Evolutionary conservation across 2,888 invertebrate genomes (phyloP).

Genomic region (Noctua janthina): DNA sequence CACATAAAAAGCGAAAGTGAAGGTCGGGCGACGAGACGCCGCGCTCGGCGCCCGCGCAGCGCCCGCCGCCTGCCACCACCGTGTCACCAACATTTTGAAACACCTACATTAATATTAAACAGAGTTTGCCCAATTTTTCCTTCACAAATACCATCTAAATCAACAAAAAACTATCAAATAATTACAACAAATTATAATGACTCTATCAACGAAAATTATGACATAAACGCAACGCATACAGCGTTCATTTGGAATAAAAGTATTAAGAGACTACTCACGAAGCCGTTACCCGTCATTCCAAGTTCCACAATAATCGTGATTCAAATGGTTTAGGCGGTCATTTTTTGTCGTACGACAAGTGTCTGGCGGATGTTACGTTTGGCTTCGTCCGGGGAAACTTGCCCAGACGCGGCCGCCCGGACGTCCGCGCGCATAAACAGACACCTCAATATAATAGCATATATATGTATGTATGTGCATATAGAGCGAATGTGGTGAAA

Average conservation of each 20-base stretch:
- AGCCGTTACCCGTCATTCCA: not conserved
- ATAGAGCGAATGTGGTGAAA: conserved; percentile 49
- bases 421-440: conserved; percentile 61
- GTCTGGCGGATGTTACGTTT: conserved; percentile 63
- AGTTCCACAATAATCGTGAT: conserved; percentile 22
- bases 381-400: conserved; percentile 65
- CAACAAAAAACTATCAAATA: conserved; percentile 10
- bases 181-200: conserved; percentile 8
- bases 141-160: conserved; percentile 32
- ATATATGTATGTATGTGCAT: conserved; percentile 34
- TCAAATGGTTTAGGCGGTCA: conserved; percentile 41
- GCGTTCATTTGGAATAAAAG: not conserved
- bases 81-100: conserved; percentile 64
- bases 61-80: conserved; percentile 25
- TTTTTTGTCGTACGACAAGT: conserved; percentile 51
- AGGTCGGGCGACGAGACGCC: conserved; percentile 72
- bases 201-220: conserved; percentile 8
- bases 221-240: not conserved
- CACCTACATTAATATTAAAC: conserved; percentile 61
- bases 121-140: conserved; percentile 51
- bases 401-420: conserved; percentile 56
- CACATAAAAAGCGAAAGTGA: conserved; percentile 82
- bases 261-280: not conserved
- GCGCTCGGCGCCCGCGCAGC: conserved; percentile 26
- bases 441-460: conserved; percentile 42